These are phyloP conservation scores for Melieria picta DNA, from an alignment of 2,888 invertebrate species.

Conservation along the genomic window DNA sequence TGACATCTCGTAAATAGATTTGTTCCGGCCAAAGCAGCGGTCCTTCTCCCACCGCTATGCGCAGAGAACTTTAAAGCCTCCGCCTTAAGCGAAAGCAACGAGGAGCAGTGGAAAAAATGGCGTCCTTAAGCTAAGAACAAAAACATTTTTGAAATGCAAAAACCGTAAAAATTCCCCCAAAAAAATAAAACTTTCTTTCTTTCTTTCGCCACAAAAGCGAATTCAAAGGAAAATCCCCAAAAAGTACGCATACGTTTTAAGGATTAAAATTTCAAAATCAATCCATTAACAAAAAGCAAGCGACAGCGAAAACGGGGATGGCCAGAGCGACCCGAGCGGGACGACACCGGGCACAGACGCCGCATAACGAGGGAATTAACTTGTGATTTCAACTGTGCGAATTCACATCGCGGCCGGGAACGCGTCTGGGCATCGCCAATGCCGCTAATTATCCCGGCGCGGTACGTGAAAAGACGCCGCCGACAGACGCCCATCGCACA, in stretches of 20 bases:
- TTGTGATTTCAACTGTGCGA: constrained; percentile 64
- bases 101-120: not conserved
- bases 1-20: too few relatives aligned
- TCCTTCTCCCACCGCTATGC: not conserved
- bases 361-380: constrained; percentile 51
- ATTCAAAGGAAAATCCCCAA: constrained; percentile 46
- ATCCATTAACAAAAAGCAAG: constrained; percentile 57
- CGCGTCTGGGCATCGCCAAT: constrained; percentile 57
- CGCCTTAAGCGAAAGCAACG: constrained; percentile 3
- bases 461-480: constrained; percentile 42
- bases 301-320: constrained; percentile 33
- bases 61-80: constrained; percentile 10
- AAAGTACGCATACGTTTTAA: constrained; percentile 49
- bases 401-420: constrained; percentile 54
- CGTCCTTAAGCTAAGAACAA: constrained; percentile 28
- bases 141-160: constrained; percentile 30
- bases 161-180: constrained; percentile 28
- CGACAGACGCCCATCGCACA: too few relatives aligned
- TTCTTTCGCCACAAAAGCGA: constrained; percentile 1
- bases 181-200: constrained; percentile 1
- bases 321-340: too few relatives aligned
- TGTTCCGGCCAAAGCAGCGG: too few relatives aligned
- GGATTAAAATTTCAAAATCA: constrained; percentile 53
- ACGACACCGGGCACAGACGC: constrained; percentile 19
- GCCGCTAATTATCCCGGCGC: constrained; percentile 59